Evolutionary conservation across 1,140 invertebrate genomes (phyloP).

Genomic region (Trissolcus basalis): DNA sequence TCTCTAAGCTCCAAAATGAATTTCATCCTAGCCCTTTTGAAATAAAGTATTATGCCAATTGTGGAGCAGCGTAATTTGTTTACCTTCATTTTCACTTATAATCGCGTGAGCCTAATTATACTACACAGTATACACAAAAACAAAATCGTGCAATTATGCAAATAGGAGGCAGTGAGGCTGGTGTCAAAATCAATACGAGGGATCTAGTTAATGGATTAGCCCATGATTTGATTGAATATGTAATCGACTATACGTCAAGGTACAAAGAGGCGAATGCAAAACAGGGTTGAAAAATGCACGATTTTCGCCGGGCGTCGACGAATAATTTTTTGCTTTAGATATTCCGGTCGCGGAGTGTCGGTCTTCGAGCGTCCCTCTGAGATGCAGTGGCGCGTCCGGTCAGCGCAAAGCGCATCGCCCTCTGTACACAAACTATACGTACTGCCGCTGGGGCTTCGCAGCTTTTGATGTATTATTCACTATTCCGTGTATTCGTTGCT

Average conservation of each 20-base stretch:
- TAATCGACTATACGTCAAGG: slow-evolving; percentile 26
- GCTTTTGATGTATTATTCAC: slow-evolving; percentile 67
- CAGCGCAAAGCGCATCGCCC: slow-evolving; percentile 35
- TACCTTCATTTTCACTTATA: neutral
- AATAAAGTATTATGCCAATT: no score
- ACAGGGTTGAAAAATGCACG: slow-evolving; percentile 34
- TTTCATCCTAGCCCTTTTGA: no score
- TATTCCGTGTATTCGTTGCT: slow-evolving; percentile 54
- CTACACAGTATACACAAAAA: slow-evolving; percentile 42
- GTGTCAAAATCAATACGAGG: slow-evolving; percentile 48
- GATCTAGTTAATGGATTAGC: slow-evolving; percentile 44
- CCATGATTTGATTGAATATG: slow-evolving; percentile 45
- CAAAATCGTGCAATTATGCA: slow-evolving; percentile 38
- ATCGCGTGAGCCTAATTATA: slow-evolving; percentile 17
- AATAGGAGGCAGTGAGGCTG: slow-evolving; percentile 8
- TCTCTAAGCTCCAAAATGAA: no score
- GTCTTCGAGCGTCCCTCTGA: slow-evolving; percentile 42
- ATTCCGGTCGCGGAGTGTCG: slow-evolving; percentile 23
- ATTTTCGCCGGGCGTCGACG: slow-evolving; percentile 6
- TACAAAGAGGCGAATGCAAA: slow-evolving; percentile 37
- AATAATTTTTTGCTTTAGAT: slow-evolving; percentile 43
- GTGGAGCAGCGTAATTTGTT: no score
- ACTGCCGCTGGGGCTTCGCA: slow-evolving; percentile 34
- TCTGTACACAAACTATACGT: slow-evolving; percentile 27
- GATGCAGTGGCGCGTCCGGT: slow-evolving; percentile 34